Conservation (phyloP, 2,888 invertebrate genomes). For the Cryptus armator region DNA sequence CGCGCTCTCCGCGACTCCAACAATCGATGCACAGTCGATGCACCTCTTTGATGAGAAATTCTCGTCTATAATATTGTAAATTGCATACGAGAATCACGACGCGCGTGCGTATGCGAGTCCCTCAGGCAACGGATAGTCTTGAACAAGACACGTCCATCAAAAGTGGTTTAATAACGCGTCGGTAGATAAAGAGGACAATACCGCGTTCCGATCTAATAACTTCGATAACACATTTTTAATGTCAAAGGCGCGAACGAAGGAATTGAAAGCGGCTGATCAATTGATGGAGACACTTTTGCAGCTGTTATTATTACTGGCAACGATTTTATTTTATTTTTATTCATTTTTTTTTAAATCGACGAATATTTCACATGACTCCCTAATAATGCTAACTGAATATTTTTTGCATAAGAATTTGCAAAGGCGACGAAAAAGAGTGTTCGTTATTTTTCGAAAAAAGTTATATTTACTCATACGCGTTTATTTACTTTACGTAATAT, state of each 20-base stretch:
- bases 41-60: neutral
- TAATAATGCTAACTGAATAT: too few relatives aligned
- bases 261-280: conserved; percentile 26
- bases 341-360: neutral
- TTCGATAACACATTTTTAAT: conserved; percentile 49
- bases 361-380: too few relatives aligned
- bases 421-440: too few relatives aligned
- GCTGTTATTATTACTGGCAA: neutral
- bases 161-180: conserved; percentile 54
- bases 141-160: conserved; percentile 60
- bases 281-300: conserved; percentile 17
- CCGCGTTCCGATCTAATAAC: conserved; percentile 51
- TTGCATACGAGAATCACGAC: neutral
- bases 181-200: conserved; percentile 29
- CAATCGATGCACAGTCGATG: neutral
- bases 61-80: conserved; percentile 10
- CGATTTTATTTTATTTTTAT: neutral
- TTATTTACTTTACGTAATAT: too few relatives aligned
- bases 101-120: neutral
- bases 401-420: too few relatives aligned
- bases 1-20: neutral
- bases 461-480: too few relatives aligned
- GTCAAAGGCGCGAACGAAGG: neutral
- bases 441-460: too few relatives aligned
- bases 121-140: conserved; percentile 57